Base-by-base conservation (phyloP, 2,888 invertebrate genomes). In the Mesochorus sp. region DNA sequence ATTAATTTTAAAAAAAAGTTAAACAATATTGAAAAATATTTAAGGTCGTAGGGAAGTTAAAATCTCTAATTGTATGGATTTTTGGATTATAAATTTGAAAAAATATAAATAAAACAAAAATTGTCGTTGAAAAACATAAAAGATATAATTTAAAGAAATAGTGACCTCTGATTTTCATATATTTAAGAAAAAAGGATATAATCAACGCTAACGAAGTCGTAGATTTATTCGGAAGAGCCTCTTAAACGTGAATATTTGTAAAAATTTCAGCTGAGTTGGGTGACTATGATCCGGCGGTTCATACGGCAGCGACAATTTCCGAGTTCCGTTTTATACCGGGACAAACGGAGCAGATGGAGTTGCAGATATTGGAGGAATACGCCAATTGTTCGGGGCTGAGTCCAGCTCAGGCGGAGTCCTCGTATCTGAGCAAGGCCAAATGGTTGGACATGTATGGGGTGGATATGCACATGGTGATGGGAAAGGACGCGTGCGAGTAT, bases 391-490 rank as follows among this genome's bases (percentile, higher is more conserved):
- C 94, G 80, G 97, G 98, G 0, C 93, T 98, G 79, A 97, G 96
- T 24, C 99, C 99, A 10, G 99, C 99, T 0, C 97, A 97, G 91
- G 98, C 99, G 39, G 99, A 99, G 92, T 95, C 97, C 57, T 96
- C 96, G 85, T 99, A 97, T 91, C 92, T 99, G 67, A 97, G 98
- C 90, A 99, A 98, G 92, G 97, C 96, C 6, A 99, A 99, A 92
- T 98, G 97, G 97, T 92, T 99, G 84, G 99, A 99, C 91, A 97
- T 98, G 97, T 99, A 99, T 92, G 99, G 99, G 72, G 99, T 99
- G 66, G 99, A 99, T 89, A 98, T 98, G 97, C 99, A 99, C 91
- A 97, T 95, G 82, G 99, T 99, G 49, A 92, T 98, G 89, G 99
- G 98, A 1, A 98, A 98, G 92, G 99, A 99, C 92, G 96, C 97